These are phyloP conservation scores for Lobophora halterata DNA, from an alignment of 2,888 invertebrate genomes.

Conservation along the genomic window DNA sequence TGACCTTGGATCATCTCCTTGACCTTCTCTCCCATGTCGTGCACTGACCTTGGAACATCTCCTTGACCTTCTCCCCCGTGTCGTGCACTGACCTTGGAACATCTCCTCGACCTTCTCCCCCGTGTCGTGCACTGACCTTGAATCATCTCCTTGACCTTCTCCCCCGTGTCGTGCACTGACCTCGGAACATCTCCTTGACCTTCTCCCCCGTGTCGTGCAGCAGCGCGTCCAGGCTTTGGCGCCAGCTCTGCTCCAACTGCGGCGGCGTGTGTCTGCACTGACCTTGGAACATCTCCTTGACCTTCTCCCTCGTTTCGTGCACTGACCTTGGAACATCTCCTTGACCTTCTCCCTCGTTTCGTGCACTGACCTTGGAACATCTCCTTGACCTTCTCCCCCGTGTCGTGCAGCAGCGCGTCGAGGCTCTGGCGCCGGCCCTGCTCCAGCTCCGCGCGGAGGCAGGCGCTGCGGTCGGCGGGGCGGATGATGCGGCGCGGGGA, in stretches of 20 bases:
- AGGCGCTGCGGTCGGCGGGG: slow-evolving; percentile 34
- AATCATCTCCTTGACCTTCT: no score
- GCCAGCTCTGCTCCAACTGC: slow-evolving; percentile 61
- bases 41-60: no score
- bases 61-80: no score
- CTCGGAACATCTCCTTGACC: no score
- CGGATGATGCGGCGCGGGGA: slow-evolving; percentile 61
- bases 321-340: slow-evolving; percentile 78
- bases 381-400: slow-evolving; percentile 90
- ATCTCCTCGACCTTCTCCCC: no score
- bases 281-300: background rate
- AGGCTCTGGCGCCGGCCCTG: slow-evolving; percentile 84
- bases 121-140: no score
- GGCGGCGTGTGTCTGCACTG: slow-evolving; percentile 17
- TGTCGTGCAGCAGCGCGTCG: slow-evolving; percentile 87
- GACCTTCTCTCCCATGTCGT: background rate
- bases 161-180: no score
- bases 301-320: background rate
- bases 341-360: background rate
- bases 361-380: slow-evolving; percentile 85
- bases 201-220: no score
- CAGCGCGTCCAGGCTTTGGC: slow-evolving; percentile 89
- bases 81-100: no score
- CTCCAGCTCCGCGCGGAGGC: slow-evolving; percentile 49
- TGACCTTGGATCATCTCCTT: background rate